Evolutionary conservation across 2,888 invertebrate species (phyloP), one percentile per base, ranked within the genome.

Genomic region (Metalampra italica): DNA sequence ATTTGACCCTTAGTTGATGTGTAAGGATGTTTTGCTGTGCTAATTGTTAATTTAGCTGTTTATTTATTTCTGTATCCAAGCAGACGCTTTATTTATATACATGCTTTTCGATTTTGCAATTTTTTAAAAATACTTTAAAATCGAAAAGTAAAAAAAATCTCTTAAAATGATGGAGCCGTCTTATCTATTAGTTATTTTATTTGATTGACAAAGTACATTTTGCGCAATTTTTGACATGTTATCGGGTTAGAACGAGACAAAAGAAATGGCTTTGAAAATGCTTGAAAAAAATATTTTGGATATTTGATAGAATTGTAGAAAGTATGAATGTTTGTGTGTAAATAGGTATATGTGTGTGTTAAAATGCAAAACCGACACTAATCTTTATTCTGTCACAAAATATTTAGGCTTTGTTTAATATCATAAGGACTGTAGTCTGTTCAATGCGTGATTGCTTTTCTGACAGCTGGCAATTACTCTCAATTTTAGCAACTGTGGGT

Each of bases 211-310:
- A 11, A 32, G 30, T 32, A 32, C 32, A 32, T 8, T 32, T 11
- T 2, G 32, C 32, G 32, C 32, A 30, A 30, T 30, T 30, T 30
- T 30, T 30, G 30, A 32, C 32, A 8, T 32, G 32, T 32, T 32
- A 11, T 1, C 3, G 4, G 11, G n/a, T 42, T 40, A 15, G 41
- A 32, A 30, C 7, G 43, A 13, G 47, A 40, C 39, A 49, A 45
- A 39, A 44, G 43, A 32, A 43, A 41, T 51, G 47, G 58, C 60
- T 61, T 62, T 46, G 45, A 46, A 52, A 53, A 60, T 54, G 58
- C 56, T 60, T 59, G 50, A 57, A 49, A 52, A 56, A 49, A 53
- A 53, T 57, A 57, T 57, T 54, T 59, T 59, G 49, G 50, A 53
- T 51, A 41, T 34, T 29, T 11, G 34, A n/a, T 42, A 32, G 43